A percentile compares a stretch with the other conserved stretches of the same genome.
These are phyloP conservation scores for Sapayoa aenigma DNA, from an alignment of 2,113 vertebrate genomes.

Conservation along the genomic window DNA sequence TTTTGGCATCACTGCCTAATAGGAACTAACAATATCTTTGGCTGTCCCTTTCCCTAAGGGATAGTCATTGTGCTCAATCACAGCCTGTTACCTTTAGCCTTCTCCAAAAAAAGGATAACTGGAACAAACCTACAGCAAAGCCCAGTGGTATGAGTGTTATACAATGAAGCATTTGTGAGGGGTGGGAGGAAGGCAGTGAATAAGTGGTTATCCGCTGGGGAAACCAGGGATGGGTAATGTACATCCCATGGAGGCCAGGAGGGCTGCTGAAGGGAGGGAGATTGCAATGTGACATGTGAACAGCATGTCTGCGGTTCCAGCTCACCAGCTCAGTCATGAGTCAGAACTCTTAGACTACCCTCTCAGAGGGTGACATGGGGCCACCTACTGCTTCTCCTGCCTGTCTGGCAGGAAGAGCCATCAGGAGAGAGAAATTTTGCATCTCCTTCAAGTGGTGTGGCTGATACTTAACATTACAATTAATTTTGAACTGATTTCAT, in stretches of 20 bases:
- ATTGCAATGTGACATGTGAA: not conserved
- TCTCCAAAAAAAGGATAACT: not conserved
- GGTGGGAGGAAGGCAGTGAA: not conserved
- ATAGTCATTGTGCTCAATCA: not conserved
- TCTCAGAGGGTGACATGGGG: not conserved
- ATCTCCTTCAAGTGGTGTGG: not conserved
- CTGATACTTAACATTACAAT: not conserved
- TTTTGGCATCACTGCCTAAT: not conserved
- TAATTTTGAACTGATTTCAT: not conserved
- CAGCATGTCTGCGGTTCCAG: not conserved
- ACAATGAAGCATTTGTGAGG: not conserved
- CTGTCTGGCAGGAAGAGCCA: not conserved
- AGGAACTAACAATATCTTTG: not conserved
- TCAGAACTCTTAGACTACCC: not conserved
- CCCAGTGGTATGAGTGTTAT: not conserved
- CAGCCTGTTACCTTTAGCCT: not conserved
- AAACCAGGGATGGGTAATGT: not conserved
- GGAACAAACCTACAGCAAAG: not conserved
- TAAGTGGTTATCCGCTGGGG: accelerated
- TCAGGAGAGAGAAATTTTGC: accelerated
- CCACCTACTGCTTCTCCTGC: not conserved
- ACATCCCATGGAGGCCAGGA: not conserved
- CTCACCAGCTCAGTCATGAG: not conserved
- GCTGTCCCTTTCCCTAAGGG: not conserved
- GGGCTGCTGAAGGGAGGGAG: not conserved